Evolutionary conservation across 2,113 vertebrate genomes (phyloP), one percentile per base, ranked within the genome.

Genomic region (Gracilinanus agilis): DNA sequence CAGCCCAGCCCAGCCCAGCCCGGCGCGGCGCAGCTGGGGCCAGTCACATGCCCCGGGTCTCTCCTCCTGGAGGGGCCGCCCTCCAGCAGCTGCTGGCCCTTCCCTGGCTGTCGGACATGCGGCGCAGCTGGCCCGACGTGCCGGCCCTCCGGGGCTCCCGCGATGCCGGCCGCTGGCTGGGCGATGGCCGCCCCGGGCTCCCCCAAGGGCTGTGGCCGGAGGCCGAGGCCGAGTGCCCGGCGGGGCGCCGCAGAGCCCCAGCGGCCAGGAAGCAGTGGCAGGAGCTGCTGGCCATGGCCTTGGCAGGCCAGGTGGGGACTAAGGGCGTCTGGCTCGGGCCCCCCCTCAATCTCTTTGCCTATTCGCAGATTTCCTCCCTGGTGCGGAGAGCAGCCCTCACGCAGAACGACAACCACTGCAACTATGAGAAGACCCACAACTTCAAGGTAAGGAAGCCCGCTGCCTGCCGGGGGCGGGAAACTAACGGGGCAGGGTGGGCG

Each of bases 341-440:
- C 98, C 99, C 99, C 97, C 99, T 99, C 98, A 99, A 99, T 98
- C 99, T 99, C 97, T 99, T 99, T 99, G 99, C 99, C 98, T 99
- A 99, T 99, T 99, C 99, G 54, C 99, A 99, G 99, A 99, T 99
- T 98, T 99, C 99, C 44, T 99, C 99, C 91, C 98, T 99, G 98
- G 99, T 99, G 97, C 98, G 99, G 97, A 99, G 99, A 97, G 99
- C 98, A 88, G 99, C 99, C 93, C 98, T 99, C 98, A 99, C 99
- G 67, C 99, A 99, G 93, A 99, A 98, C 0, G 99, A 99, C 98
- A 99, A 99, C 98, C 99, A 99, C 94, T 99, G 98, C 99, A 99
- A 99, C 98, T 99, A 99, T 67, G 99, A 99, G 98, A 99, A 99
- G 99, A 99, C 99, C 95, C 99, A 99, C 98, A 99, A 99, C 98